A percentile compares a stretch with the other conserved stretches of the same genome.
Conservation (phyloP, 2,888 invertebrate species). For the Philaethria dido region DNA sequence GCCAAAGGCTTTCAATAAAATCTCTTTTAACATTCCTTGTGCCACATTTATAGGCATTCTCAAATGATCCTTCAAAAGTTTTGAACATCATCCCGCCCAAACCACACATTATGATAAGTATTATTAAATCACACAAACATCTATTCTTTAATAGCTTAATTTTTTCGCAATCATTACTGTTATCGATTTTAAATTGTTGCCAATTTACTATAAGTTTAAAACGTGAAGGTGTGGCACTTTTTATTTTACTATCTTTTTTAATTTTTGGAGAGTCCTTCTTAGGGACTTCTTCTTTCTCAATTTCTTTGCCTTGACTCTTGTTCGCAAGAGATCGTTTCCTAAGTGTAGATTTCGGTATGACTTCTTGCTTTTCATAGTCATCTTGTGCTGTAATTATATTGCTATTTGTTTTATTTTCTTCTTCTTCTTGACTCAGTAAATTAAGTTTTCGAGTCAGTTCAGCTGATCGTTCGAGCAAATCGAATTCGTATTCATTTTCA, state of each 20-base stretch:
- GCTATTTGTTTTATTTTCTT: constrained; percentile 58
- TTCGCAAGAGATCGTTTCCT: constrained; percentile 63
- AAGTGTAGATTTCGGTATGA: constrained; percentile 54
- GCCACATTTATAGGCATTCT: constrained; percentile 93
- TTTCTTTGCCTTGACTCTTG: constrained; percentile 49
- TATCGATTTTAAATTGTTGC: constrained; percentile 83
- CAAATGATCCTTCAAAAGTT: constrained; percentile 92
- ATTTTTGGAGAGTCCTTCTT: constrained; percentile 47
- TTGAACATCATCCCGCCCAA: constrained; percentile 92
- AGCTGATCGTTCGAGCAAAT: constrained; percentile 74
- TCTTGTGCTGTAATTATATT: constrained; percentile 57
- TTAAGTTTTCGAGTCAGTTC: constrained; percentile 75
- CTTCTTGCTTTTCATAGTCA: constrained; percentile 47
- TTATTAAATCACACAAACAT: constrained; percentile 87
- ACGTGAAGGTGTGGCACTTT: constrained; percentile 58
- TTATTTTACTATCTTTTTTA: constrained; percentile 42
- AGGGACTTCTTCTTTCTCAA: constrained; percentile 51
- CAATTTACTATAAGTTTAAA: constrained; percentile 80
- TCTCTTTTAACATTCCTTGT: constrained; percentile 93
- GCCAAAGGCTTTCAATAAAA: constrained; percentile 93
- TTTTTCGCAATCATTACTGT: constrained; percentile 80
- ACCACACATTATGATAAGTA: constrained; percentile 89
- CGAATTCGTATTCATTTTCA: constrained; percentile 80
- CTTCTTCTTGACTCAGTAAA: constrained; percentile 70
- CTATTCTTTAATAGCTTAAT: constrained; percentile 85